Evolutionary conservation across 1,140 invertebrate genomes (phyloP).

Genomic region (Hycleus cichorii): DNA sequence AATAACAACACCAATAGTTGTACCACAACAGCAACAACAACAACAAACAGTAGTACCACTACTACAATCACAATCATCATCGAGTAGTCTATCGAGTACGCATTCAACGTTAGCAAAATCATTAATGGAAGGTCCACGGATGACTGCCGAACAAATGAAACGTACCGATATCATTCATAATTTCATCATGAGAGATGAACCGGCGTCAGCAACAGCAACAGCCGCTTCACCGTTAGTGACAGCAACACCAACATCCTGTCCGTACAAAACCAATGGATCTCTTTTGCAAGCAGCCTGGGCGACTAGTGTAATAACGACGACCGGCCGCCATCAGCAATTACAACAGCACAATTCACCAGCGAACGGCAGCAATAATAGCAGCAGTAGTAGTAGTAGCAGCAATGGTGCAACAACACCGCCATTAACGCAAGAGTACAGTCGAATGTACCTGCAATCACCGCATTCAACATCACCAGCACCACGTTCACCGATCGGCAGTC

Average conservation of each 20-base stretch:
- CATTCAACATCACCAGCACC: conserved; percentile 48
- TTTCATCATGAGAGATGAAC: conserved; percentile 72
- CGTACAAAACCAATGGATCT: conserved; percentile 32
- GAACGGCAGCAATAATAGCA: not conserved
- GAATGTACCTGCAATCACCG: conserved; percentile 42
- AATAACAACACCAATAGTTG: too few relatives aligned
- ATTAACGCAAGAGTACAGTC: conserved; percentile 29
- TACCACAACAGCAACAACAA: too few relatives aligned
- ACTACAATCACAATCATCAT: conserved; percentile 31
- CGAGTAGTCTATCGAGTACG: conserved; percentile 60
- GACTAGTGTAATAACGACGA: conserved; percentile 44
- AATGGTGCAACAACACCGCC: conserved; percentile 13
- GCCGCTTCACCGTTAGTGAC: conserved; percentile 30
- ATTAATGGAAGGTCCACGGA: conserved; percentile 77
- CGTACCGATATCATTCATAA: conserved; percentile 83
- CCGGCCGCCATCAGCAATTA: conserved; percentile 32
- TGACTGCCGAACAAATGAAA: conserved; percentile 83
- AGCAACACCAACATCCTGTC: conserved; percentile 36
- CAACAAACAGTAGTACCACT: conserved; percentile 16
- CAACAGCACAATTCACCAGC: conserved; percentile 11
- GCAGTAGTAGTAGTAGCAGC: not conserved
- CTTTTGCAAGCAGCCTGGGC: conserved; percentile 37
- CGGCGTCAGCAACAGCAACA: conserved; percentile 22
- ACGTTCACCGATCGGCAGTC: conserved; percentile 44
- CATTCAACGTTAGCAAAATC: conserved; percentile 82